Evolutionary conservation across 2,797 vertebrate genomes (phyloP), one percentile per base, ranked within the genome.

Genomic region (Coranthus polyacanthus): DNA sequence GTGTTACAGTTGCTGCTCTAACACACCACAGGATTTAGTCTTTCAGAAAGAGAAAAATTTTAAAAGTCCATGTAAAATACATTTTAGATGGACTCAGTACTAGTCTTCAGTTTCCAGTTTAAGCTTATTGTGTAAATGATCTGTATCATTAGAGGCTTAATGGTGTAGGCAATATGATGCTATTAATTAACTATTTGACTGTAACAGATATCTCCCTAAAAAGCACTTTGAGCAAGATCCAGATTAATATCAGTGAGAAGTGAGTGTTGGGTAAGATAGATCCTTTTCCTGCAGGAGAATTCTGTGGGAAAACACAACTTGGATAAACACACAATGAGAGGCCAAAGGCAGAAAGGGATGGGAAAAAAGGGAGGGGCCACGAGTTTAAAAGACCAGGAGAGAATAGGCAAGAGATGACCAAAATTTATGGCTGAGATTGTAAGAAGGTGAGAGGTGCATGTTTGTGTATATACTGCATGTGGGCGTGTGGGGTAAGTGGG

Each of bases 381-480:
- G 18, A 34, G 24, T 15, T 34, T 17, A 42, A 65, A 50, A 60
- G 53, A 55, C 22, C 13, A 38, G 58, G 45, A 47, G 39, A 41
- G 49, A 67, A 62, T 47, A 54, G 56, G 55, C 39, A 39, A 51
- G 55, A 65, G 66, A 43, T 72, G 54, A 78, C 47, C 52, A 62
- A 73, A 55, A 54, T 2, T 11, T 43, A 62, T 13, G 13, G 29
- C 15, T 62, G 57, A 46, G 36, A 20, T 12, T 11, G 16, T 49
- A 45, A 61, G 84, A 80, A 87, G 72, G 67, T 68, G 57, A 50
- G 52, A 83, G 81, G 66, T 77, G 78, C 73, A 59, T 52, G 45
- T 74, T 53, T 72, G 51, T 78, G 65, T 82, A 56, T 70, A 15
- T 39, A 12, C 38, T 39, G n/a, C 13, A 22, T 50, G 62, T 79